These are phyloP conservation scores for Aquatica leii DNA, from an alignment of 2,888 invertebrate genomes.

Conservation along the genomic window DNA sequence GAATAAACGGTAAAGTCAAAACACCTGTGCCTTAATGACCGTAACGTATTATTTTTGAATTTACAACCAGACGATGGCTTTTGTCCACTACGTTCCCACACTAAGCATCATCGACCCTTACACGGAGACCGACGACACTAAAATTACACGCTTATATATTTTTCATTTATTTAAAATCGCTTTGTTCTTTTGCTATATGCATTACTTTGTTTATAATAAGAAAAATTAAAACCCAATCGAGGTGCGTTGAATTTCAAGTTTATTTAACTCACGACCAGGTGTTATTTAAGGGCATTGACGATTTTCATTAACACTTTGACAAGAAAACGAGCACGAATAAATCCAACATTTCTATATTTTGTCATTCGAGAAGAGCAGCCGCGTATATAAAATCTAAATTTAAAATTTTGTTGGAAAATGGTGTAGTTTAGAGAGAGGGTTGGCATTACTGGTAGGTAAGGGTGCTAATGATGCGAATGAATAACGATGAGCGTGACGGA, in stretches of 20 bases:
- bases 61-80: slow-evolving; percentile 28
- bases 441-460: slow-evolving; percentile 18
- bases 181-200: no score
- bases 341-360: background rate
- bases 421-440: slow-evolving; percentile 17
- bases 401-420: slow-evolving; percentile 12
- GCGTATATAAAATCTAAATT: slow-evolving; percentile 17
- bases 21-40: slow-evolving; percentile 39
- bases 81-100: slow-evolving; percentile 30
- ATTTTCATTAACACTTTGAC: no score
- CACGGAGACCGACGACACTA: slow-evolving; percentile 19
- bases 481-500: slow-evolving; percentile 38
- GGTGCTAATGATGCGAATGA: slow-evolving; percentile 38
- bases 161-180: no score
- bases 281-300: no score
- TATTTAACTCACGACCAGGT: background rate
- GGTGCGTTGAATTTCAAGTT: background rate
- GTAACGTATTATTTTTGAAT: slow-evolving; percentile 30
- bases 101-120: slow-evolving; percentile 23
- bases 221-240: background rate
- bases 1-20: slow-evolving; percentile 40
- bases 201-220: no score
- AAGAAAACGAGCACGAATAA: no score
- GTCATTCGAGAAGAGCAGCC: no score
- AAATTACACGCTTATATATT: slow-evolving; percentile 20